These are phyloP conservation scores for Callocephalon fimbriatum DNA, from an alignment of 2,113 vertebrate species.

Conservation along the genomic window DNA sequence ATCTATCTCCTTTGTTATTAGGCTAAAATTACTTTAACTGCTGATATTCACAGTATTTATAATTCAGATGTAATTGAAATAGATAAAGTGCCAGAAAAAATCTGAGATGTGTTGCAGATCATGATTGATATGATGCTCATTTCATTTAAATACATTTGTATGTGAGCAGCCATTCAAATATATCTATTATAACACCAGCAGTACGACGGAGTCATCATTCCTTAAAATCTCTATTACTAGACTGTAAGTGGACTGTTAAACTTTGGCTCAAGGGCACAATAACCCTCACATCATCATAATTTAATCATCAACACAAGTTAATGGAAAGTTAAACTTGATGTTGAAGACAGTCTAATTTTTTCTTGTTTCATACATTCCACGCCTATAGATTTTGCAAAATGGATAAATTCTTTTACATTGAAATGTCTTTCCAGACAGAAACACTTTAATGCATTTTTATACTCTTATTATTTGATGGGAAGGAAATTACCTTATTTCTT, in stretches of 20 bases:
- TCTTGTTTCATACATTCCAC: conserved; percentile 7
- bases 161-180: conserved; percentile 51
- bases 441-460: conserved; percentile 33
- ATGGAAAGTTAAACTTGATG: conserved; percentile 73
- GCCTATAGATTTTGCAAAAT: conserved; percentile 66
- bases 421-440: conserved; percentile 46
- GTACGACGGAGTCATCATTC: conserved; percentile 65
- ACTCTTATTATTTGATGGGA: conserved; percentile 13
- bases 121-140: conserved; percentile 45
- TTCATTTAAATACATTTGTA: conserved; percentile 71
- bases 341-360: conserved; percentile 48
- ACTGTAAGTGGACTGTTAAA: conserved; percentile 69
- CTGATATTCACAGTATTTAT: conserved; percentile 51
- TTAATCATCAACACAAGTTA: conserved; percentile 70
- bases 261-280: conserved; percentile 72
- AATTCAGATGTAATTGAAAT: conserved; percentile 46
- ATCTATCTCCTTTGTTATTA: conserved; percentile 18
- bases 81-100: conserved; percentile 21
- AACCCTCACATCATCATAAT: conserved; percentile 73
- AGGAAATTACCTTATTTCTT: conserved; percentile 37
- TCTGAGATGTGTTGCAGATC: conserved; percentile 25
- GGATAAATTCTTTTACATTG: conserved; percentile 43
- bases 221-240: conserved; percentile 69
- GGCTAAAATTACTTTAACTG: conserved; percentile 29
- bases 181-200: conserved; percentile 43